Conservation (phyloP, 2,113 vertebrate genomes). For the Chloroceryle aenea region DNA sequence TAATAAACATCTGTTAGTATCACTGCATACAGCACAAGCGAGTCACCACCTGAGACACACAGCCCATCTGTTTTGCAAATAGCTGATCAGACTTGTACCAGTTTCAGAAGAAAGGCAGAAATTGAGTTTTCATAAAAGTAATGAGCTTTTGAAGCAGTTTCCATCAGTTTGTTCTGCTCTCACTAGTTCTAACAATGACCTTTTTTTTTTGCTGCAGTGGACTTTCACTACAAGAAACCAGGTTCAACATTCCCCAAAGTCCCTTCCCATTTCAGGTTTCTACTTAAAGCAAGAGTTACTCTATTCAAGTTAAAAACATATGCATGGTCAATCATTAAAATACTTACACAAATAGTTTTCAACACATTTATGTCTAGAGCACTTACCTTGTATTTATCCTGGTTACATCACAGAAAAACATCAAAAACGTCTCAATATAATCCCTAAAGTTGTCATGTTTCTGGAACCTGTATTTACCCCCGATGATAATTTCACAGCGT, state of each 20-base stretch:
- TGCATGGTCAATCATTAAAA: not conserved
- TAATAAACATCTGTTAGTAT: not conserved
- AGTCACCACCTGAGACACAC: not conserved
- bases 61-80: not conserved
- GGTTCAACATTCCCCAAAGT: not conserved
- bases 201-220: not conserved
- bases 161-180: not conserved
- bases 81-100: not conserved
- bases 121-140: not conserved
- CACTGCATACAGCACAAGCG: not conserved
- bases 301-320: not conserved
- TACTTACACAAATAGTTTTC: constrained; percentile 30
- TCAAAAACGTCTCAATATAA: constrained; percentile 20
- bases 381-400: constrained; percentile 51
- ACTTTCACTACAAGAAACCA: not conserved
- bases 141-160: not conserved
- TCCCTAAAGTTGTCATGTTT: constrained; percentile 10
- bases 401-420: constrained; percentile 46
- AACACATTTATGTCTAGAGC: not conserved
- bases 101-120: not conserved
- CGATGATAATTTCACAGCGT: not conserved
- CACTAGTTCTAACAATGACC: not conserved
- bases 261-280: not conserved
- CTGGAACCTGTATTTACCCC: constrained; percentile 18
- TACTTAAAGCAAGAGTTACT: not conserved